Evolutionary conservation across 2,888 invertebrate genomes (phyloP).

Genomic region (Quadriops clusia): DNA sequence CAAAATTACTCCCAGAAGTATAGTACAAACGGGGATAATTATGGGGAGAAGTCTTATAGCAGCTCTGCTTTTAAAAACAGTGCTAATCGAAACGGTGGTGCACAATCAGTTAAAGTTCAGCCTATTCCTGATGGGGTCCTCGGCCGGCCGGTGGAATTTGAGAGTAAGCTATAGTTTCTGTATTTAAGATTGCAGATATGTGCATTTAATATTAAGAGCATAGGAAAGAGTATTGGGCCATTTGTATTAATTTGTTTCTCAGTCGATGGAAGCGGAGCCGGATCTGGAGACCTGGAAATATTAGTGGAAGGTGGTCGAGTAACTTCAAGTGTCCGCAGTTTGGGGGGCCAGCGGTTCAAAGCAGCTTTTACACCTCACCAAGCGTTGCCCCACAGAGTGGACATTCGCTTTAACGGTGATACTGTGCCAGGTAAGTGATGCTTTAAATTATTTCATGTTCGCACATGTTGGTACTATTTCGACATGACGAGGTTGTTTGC

Average conservation of each 20-base stretch:
- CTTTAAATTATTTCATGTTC: slow-evolving; percentile 5
- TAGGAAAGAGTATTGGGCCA: not conserved
- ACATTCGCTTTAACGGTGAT: slow-evolving; percentile 90
- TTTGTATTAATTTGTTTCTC: slow-evolving; percentile 1
- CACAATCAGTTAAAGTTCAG: slow-evolving; percentile 74
- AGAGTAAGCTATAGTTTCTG: slow-evolving; percentile 58
- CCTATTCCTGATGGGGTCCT: slow-evolving; percentile 77
- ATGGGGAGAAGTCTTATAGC: slow-evolving; percentile 19
- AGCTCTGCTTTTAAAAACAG: slow-evolving; percentile 22
- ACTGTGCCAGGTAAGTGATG: slow-evolving; percentile 76
- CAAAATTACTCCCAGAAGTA: slow-evolving; percentile 29
- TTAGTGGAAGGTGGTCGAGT: slow-evolving; percentile 91
- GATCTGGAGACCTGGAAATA: slow-evolving; percentile 91
- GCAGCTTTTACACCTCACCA: slow-evolving; percentile 91
- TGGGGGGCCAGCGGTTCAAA: slow-evolving; percentile 79
- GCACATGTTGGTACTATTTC: no score
- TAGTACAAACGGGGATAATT: slow-evolving; percentile 19
- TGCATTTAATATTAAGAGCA: not conserved
- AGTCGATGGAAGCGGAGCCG: slow-evolving; percentile 95
- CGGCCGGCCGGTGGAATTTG: slow-evolving; percentile 89
- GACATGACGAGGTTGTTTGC: no score
- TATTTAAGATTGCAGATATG: not conserved
- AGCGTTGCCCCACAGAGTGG: slow-evolving; percentile 72
- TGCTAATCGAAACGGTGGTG: slow-evolving; percentile 56
- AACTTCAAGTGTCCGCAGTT: slow-evolving; percentile 82